Evolutionary conservation across 2,797 vertebrate species (phyloP).

Genomic region (Microctenopoma steveboyesi): DNA sequence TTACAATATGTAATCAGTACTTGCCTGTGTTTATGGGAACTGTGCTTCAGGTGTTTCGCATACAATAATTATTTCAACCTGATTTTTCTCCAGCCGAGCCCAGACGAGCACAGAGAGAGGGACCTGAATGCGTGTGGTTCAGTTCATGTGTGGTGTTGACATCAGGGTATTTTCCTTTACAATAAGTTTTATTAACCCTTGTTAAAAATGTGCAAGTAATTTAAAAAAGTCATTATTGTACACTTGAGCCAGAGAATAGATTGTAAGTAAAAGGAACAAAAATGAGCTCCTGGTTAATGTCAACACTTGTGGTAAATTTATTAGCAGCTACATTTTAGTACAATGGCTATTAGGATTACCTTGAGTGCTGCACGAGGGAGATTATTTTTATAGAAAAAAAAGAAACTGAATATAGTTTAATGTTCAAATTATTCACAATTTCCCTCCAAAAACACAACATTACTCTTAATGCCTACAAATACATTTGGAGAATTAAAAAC

Average conservation of each 20-base stretch:
- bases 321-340: not conserved
- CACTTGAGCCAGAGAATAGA: not conserved
- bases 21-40: constrained; percentile 37
- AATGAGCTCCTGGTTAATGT: not conserved
- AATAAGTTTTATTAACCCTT: not conserved
- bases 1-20: constrained; percentile 30
- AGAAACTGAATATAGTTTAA: not conserved
- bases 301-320: not conserved
- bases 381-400: not conserved
- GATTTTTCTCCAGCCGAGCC: constrained; percentile 14
- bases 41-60: constrained; percentile 8
- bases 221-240: not conserved
- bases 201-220: not conserved
- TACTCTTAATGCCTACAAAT: no score
- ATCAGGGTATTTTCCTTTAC: not conserved
- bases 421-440: no score
- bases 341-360: no score
- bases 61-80: constrained; percentile 39
- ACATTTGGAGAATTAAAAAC: no score
- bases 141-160: constrained; percentile 35
- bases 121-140: constrained; percentile 24
- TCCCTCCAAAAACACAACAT: no score
- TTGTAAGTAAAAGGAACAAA: no score
- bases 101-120: constrained; percentile 9
- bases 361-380: no score